Base-by-base conservation (phyloP, 2,797 vertebrate species). In the Gymnoscopelus braueri region DNA sequence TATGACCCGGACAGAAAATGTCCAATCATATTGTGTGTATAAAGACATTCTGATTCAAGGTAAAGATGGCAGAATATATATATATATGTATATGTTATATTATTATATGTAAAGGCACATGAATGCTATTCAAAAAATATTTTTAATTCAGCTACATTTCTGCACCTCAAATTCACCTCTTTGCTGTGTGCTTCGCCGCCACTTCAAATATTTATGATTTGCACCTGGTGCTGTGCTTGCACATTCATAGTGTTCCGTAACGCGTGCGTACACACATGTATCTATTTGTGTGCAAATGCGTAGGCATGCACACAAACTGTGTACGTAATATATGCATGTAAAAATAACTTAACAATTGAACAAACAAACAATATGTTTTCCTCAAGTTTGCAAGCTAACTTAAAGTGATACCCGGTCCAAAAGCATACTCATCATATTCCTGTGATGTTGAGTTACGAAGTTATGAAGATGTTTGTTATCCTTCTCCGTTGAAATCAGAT, bases 181-280 rank as follows among this genome's bases (percentile, higher is more conserved):
- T 62, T 84, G 71, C 75, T 68, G 78, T 49, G 12, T 70, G 61
- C 75, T 84, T 74, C 29, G 74, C 69, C 58, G 73, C 23, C 72
- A 79, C 62, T 63, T 87, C 29, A 81, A 84, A 78, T 81, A 88
- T 89, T 82, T 81, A 84, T 76, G 72, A 83, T 85, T 82, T 83
- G 76, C 85, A 90, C 86, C 86, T 89, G 83, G 69, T 81, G 84
- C 84, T 82, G 76, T 26, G 61, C 71, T 78, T 65, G 86, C 83
- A 88, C 44, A 73, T 78, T 74, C 67, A 54, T 70, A 63, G 58
- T 67, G 68, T 72, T 11, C 61, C 14, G 5, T 61, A 50, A 44
- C 39, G 61, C 59, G 7, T 59, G 26, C 23, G 4, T 58, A 47
- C 52, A 5, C 48, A 6, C 29, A 12, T 49, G 60, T 63, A 48